Conservation (phyloP, 2,797 vertebrate genomes). For the Chaetodon trifasciatus region DNA sequence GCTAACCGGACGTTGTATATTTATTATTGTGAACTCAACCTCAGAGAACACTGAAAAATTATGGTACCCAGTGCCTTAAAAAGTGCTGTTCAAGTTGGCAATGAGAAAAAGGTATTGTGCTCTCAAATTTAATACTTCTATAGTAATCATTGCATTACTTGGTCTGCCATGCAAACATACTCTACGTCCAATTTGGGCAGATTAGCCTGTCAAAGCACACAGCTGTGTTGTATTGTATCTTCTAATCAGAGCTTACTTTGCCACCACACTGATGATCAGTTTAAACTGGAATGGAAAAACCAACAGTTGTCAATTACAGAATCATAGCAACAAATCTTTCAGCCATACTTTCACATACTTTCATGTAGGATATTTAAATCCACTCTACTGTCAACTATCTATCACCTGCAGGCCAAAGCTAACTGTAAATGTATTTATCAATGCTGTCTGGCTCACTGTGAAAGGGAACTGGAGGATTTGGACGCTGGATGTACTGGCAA, state of each 20-base stretch:
- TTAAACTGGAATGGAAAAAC: neutral
- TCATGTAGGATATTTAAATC: constrained; percentile 26
- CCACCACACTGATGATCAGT: neutral
- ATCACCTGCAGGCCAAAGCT: constrained; percentile 38
- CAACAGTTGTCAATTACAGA: neutral
- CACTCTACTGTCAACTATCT: constrained; percentile 1
- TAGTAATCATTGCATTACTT: neutral
- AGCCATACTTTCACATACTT: neutral
- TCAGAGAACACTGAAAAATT: too few relatives aligned
- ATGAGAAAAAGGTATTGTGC: neutral
- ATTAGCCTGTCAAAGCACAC: neutral
- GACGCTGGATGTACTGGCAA: constrained; percentile 38
- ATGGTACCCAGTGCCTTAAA: too few relatives aligned
- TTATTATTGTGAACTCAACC: too few relatives aligned
- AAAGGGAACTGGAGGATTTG: constrained; percentile 47
- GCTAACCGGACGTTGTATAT: too few relatives aligned
- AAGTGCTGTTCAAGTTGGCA: neutral
- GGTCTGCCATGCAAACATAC: neutral
- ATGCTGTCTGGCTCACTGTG: constrained; percentile 41
- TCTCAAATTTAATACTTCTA: neutral
- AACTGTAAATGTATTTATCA: constrained; percentile 46
- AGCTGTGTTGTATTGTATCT: neutral
- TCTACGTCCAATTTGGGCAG: neutral
- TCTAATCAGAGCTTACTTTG: neutral
- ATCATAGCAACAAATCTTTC: neutral